phyloP scores from a whole-genome alignment of 2,113 vertebrate genomes.

The Cyprinodon variegatus region DNA sequence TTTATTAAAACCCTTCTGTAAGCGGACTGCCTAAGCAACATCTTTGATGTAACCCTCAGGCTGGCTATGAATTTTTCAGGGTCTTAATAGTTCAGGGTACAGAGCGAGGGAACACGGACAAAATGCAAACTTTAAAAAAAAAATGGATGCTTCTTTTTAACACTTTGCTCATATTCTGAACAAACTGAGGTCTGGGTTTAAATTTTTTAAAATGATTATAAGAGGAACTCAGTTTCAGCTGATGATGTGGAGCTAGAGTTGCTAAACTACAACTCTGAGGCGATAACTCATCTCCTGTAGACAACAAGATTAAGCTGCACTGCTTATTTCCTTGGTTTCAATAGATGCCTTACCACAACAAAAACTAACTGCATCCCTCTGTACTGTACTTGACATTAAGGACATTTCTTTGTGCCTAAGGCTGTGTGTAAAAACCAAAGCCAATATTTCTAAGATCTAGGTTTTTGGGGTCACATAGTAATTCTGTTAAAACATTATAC shows the following conservation, averaged over 20 bases:
- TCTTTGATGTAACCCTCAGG: constrained; percentile 69
- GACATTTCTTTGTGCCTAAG: constrained; percentile 39
- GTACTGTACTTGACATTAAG: constrained; percentile 52
- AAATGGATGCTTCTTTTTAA: constrained; percentile 15
- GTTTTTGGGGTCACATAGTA: constrained; percentile 51
- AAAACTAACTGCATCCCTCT: constrained; percentile 10
- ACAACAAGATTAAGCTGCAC: constrained; percentile 34
- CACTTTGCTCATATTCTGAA: neutral
- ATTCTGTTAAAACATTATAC: constrained; percentile 39
- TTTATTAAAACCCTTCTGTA: constrained; percentile 71
- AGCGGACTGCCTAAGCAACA: constrained; percentile 69
- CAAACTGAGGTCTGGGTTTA: neutral
- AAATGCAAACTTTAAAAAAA: constrained; percentile 39
- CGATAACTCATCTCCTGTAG: constrained; percentile 22
- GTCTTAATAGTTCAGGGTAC: constrained; percentile 55
- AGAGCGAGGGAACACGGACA: constrained; percentile 45
- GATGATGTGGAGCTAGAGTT: constrained; percentile 20
- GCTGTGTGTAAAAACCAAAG: constrained; percentile 58
- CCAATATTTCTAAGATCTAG: constrained; percentile 51
- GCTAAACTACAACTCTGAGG: constrained; percentile 26
- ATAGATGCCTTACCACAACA: constrained; percentile 52
- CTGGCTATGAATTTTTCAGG: constrained; percentile 63
- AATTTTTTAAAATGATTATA: constrained; percentile 21
- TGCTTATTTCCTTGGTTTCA: constrained; percentile 46
- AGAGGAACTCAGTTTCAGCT: constrained; percentile 20